Conservation (phyloP, 2,113 vertebrate genomes). For the Sphaerodactylus townsendi region DNA sequence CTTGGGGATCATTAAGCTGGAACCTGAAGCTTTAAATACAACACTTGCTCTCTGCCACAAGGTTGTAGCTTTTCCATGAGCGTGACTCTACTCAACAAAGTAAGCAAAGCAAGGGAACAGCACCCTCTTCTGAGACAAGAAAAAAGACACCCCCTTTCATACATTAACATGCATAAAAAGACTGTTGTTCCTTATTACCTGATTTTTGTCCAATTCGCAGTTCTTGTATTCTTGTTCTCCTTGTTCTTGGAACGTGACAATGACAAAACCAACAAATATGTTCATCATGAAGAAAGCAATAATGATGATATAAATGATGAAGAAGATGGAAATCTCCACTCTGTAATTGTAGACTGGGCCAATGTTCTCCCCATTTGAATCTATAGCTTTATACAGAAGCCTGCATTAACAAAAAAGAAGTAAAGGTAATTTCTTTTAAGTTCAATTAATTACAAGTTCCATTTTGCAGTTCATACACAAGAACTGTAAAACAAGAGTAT, state of each 20-base stretch:
- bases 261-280: slow-evolving; percentile 99
- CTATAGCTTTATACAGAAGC: slow-evolving; percentile 96
- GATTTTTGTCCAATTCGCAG: slow-evolving; percentile 99
- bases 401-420: slow-evolving; percentile 65
- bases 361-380: slow-evolving; percentile 94
- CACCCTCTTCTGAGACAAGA: slow-evolving; percentile 59
- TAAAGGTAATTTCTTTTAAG: neutral
- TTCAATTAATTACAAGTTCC: slow-evolving; percentile 7
- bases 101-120: slow-evolving; percentile 17
- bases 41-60: neutral
- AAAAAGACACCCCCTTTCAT: neutral
- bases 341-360: slow-evolving; percentile 97
- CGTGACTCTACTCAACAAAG: neutral
- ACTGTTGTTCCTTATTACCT: slow-evolving; percentile 77
- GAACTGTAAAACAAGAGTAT: slow-evolving; percentile 11
- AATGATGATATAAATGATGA: slow-evolving; percentile 99
- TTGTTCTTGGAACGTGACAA: slow-evolving; percentile 98
- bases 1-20: too few relatives aligned
- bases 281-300: slow-evolving; percentile 99
- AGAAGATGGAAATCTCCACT: slow-evolving; percentile 98
- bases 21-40: too few relatives aligned
- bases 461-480: neutral
- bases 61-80: accelerated
- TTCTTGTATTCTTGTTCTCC: slow-evolving; percentile 99
- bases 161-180: neutral